These are phyloP conservation scores for Gonocerus acuteangulatus DNA, from an alignment of 2,888 invertebrate genomes.

Conservation along the genomic window DNA sequence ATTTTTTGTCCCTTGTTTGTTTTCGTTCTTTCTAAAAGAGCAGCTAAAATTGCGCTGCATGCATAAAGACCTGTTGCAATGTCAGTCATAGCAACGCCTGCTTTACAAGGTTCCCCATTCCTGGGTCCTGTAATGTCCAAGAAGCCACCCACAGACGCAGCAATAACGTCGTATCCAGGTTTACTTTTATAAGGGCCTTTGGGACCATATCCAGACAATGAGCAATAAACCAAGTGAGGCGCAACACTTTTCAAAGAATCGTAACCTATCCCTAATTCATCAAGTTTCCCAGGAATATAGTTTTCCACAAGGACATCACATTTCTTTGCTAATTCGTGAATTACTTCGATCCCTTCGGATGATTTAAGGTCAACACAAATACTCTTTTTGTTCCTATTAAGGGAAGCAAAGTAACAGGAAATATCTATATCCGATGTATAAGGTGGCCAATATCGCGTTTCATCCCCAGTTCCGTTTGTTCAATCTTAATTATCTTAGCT, in stretches of 20 bases:
- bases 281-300: slow-evolving; percentile 83
- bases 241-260: slow-evolving; percentile 58
- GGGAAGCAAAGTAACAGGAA: slow-evolving; percentile 73
- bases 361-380: slow-evolving; percentile 77
- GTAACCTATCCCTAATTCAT: slow-evolving; percentile 70
- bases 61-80: slow-evolving; percentile 88
- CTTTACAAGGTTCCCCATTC: slow-evolving; percentile 78
- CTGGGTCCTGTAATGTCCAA: slow-evolving; percentile 80
- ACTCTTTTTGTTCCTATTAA: slow-evolving; percentile 92
- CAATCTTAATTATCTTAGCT: slow-evolving; percentile 87
- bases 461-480: slow-evolving; percentile 74
- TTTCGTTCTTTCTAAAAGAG: slow-evolving; percentile 65
- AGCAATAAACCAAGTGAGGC: slow-evolving; percentile 82
- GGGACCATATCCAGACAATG: slow-evolving; percentile 85
- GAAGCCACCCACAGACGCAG: slow-evolving; percentile 85
- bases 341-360: slow-evolving; percentile 54
- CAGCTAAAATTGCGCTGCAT: slow-evolving; percentile 89
- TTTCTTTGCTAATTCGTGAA: slow-evolving; percentile 63
- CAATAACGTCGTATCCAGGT: slow-evolving; percentile 96
- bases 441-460: slow-evolving; percentile 89
- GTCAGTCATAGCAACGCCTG: slow-evolving; percentile 89
- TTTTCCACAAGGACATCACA: slow-evolving; percentile 90
- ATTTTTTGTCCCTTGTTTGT: slow-evolving; percentile 85
- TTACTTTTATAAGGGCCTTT: slow-evolving; percentile 75
- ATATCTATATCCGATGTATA: slow-evolving; percentile 53